These are phyloP conservation scores for Drosophila formosana DNA, from an alignment of 2,888 invertebrate genomes.

Conservation along the genomic window DNA sequence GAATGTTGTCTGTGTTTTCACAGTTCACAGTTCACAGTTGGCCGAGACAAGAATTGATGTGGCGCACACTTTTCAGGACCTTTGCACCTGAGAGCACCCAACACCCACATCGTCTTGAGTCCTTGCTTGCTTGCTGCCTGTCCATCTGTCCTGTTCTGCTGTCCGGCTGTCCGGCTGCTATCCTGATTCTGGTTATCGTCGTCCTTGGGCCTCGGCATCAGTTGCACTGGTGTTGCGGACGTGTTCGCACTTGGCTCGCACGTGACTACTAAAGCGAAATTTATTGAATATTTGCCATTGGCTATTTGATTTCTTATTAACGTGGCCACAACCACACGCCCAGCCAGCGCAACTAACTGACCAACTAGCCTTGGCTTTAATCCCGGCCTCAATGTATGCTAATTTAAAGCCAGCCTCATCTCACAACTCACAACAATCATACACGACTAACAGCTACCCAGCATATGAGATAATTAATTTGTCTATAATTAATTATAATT, in stretches of 20 bases:
- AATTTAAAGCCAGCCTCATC: conserved; percentile 48
- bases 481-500: too few relatives aligned
- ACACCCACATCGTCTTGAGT: conserved; percentile 24
- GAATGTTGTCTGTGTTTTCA: conserved; percentile 61
- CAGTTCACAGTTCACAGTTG: conserved; percentile 57
- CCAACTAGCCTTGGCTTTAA: conserved; percentile 28
- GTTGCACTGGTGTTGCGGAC: conserved; percentile 72
- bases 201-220: conserved; percentile 65
- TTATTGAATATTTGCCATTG: conserved; percentile 82
- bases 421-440: not conserved
- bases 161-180: not conserved
- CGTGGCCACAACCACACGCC: conserved; percentile 35
- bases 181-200: conserved; percentile 19
- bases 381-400: conserved; percentile 52
- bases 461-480: too few relatives aligned
- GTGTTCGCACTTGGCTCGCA: conserved; percentile 80
- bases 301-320: conserved; percentile 81
- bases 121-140: not conserved
- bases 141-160: not conserved
- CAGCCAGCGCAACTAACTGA: conserved; percentile 16
- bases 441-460: not conserved
- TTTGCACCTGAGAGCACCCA: conserved; percentile 62
- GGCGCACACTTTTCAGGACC: conserved; percentile 70
- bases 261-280: conserved; percentile 79
- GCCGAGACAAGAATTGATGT: conserved; percentile 71